Evolutionary conservation across 2,888 invertebrate genomes (phyloP).

Genomic region (Pomacea canaliculata): DNA sequence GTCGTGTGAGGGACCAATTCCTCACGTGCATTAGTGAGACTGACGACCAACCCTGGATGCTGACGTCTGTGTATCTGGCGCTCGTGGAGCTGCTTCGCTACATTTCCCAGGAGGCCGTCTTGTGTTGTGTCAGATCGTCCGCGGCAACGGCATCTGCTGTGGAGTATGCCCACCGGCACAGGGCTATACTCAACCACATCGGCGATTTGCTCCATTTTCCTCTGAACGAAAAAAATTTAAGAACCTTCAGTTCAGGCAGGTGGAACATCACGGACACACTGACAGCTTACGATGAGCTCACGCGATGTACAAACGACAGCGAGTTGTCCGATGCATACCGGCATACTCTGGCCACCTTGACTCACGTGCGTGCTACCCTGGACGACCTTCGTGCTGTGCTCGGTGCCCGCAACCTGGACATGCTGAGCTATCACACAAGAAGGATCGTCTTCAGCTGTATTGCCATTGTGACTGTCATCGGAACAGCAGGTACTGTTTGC

Average conservation of each 20-base stretch:
- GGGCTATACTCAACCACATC: neutral
- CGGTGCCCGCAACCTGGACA: neutral
- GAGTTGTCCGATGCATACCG: neutral
- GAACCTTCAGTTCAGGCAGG: neutral
- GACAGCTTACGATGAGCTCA: neutral
- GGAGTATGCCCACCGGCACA: neutral
- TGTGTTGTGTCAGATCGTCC: neutral
- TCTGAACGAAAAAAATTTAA: neutral
- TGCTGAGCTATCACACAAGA: neutral
- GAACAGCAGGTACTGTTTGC: neutral
- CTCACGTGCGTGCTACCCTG: neutral
- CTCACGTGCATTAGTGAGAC: neutral
- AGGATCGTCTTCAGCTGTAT: constrained; percentile 14
- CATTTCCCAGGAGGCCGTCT: neutral
- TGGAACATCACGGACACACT: neutral
- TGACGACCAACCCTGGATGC: neutral
- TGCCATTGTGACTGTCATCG: constrained; percentile 15
- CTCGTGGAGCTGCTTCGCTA: neutral
- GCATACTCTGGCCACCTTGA: neutral
- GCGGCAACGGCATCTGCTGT: neutral
- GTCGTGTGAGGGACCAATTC: neutral
- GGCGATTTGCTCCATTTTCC: neutral
- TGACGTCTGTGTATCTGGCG: neutral
- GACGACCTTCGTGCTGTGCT: neutral
- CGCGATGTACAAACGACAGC: neutral